Conservation (phyloP, 2,113 vertebrate species). For the Brachypteracias leptosomus region DNA sequence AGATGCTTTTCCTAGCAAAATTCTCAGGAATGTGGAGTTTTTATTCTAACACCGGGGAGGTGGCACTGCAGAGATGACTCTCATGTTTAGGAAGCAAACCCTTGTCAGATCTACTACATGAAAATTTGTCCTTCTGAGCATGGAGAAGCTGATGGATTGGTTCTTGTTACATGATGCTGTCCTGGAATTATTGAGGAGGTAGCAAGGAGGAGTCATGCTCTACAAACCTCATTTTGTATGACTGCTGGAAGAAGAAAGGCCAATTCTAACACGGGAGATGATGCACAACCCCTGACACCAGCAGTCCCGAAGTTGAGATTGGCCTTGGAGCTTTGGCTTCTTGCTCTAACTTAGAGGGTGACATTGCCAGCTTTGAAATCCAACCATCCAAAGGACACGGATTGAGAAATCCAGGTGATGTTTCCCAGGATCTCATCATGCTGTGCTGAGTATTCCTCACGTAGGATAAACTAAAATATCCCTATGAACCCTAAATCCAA, state of each 20-base stretch:
- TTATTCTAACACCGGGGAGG: not conserved
- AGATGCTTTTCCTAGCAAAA: not conserved
- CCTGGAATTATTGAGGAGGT: not conserved
- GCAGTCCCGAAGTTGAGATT: not conserved
- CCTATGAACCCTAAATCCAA: not conserved
- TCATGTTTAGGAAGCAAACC: not conserved
- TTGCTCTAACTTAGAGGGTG: not conserved
- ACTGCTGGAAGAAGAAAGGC: not conserved
- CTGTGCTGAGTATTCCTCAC: not conserved
- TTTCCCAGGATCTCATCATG: not conserved
- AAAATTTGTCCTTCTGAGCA: not conserved
- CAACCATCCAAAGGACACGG: not conserved
- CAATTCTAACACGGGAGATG: not conserved
- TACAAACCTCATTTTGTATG: not conserved
- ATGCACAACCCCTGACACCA: not conserved
- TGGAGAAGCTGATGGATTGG: not conserved
- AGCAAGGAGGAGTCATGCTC: not conserved
- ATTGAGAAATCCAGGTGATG: not conserved
- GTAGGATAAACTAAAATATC: not conserved
- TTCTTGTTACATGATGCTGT: rapidly evolving
- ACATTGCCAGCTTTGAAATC: not conserved
- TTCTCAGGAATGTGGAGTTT: not conserved
- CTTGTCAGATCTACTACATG: not conserved
- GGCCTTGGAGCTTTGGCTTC: not conserved
- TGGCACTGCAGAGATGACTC: not conserved